phyloP scores from a whole-genome alignment of 2,888 invertebrate species.

The Chloroclystis v-ata region DNA sequence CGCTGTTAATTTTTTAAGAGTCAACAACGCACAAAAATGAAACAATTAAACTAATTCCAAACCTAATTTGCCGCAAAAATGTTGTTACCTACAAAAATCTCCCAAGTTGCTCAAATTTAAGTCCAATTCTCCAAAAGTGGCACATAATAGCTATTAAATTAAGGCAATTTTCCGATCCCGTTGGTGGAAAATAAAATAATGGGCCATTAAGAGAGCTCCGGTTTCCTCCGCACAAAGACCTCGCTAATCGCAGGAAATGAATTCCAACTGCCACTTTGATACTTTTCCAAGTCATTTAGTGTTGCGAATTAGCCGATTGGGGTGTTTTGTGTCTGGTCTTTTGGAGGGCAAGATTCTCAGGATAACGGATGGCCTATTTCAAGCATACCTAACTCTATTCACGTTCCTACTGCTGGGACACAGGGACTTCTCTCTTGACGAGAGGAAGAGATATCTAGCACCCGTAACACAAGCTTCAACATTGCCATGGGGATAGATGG shows the following conservation, averaged over 20 bases:
- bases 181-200: constrained; percentile 70
- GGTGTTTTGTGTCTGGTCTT: constrained; percentile 11
- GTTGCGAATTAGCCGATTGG: constrained; percentile 27
- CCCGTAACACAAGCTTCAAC: too few species aligned
- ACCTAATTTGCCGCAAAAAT: too few species aligned
- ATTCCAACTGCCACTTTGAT: constrained; percentile 45
- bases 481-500: too few species aligned
- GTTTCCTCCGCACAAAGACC: constrained; percentile 28
- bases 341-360: neutral
- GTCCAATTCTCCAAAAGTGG: constrained; percentile 17
- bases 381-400: too few species aligned
- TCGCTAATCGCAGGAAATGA: constrained; percentile 50
- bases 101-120: constrained; percentile 9
- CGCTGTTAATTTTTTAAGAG: too few species aligned
- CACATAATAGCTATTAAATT: constrained; percentile 36
- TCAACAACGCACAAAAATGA: too few species aligned
- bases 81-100: neutral
- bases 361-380: too few species aligned
- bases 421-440: too few species aligned
- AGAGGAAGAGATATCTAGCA: too few species aligned
- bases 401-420: too few species aligned
- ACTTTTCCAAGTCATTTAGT: constrained; percentile 40
- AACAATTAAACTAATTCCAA: too few species aligned
- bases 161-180: constrained; percentile 61
- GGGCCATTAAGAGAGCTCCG: constrained; percentile 53